Evolutionary conservation across 2,113 vertebrate species (phyloP).

Genomic region (Mobula birostris): DNA sequence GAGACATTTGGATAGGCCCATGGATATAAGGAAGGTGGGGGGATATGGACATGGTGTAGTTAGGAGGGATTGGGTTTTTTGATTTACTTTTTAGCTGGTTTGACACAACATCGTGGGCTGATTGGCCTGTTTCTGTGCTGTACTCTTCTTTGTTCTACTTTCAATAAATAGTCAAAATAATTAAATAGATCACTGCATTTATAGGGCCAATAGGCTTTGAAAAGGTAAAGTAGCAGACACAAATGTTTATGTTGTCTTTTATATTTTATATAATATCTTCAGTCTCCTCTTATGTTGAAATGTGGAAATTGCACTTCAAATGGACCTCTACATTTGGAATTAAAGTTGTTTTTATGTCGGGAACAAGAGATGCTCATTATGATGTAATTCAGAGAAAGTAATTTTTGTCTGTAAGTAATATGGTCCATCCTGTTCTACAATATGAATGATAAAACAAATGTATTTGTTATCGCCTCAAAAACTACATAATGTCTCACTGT

Average conservation of each 20-base stretch:
- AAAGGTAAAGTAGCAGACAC: not conserved
- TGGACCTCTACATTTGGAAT: not conserved
- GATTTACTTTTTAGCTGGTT: no score
- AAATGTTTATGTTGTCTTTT: not conserved
- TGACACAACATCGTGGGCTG: no score
- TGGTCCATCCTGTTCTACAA: not conserved
- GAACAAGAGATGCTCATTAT: not conserved
- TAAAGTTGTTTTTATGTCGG: not conserved
- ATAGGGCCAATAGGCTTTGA: not conserved
- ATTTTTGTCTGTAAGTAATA: not conserved
- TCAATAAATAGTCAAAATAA: not conserved
- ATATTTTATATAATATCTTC: not conserved
- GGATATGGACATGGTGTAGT: no score
- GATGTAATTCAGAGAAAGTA: not conserved
- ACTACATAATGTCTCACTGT: not conserved
- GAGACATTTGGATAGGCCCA: no score
- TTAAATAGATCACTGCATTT: not conserved
- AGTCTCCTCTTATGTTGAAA: not conserved
- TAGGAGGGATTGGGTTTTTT: no score
- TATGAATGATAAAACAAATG: not conserved
- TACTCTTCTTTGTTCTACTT: no score
- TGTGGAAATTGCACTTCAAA: not conserved
- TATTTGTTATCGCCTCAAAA: not conserved
- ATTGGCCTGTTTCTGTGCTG: no score
- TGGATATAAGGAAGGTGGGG: no score